Evolutionary conservation across 2,888 invertebrate species (phyloP), one percentile per base, ranked within the genome.

Genomic region (Eupithecia pulchellata): DNA sequence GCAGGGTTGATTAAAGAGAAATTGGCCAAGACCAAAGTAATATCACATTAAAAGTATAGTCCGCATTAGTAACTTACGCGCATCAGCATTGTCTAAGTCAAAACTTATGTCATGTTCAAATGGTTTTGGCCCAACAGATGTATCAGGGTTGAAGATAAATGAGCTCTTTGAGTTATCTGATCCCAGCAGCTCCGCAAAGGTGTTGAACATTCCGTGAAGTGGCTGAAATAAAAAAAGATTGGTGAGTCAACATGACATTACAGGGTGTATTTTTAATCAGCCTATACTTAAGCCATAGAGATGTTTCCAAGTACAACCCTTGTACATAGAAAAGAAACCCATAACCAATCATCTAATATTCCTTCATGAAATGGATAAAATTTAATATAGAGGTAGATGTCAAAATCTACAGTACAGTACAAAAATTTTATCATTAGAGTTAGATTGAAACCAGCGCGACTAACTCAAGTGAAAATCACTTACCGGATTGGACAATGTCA

Each of bases 41-140:
- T 55, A 29, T 29, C 13, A 29, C 29, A 29, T 29, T 14, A 17
- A 14, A 29, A 29, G 27, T 29, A 29, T 17, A 14, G 1, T 29
- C 57, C 27, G 3, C 27, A 17, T 55, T 17, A 57, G 14, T 14
- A 30, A 60, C 73, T 65, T 69, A 73, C 73, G 57, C n/a, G 64
- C 57, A 42, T 65, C 73, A 36, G 64, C 57, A 20, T 39, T 64
- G 13, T 65, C 68, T 27, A 68, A 30, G 42, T 73, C 68, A 60
- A 70, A 71, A 8, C 17, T 58, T n/a, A 68, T 64, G 17, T 71
- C 71, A 68, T 71, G 66, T 30, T 47, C 68, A 57, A 69, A 71
- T 9, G 66, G 66, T 52, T 79, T 65, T 1, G 25, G 66, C 4
- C 8, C 58, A 60, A 27, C 14, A 13, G 13, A 13, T 20, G 32